A percentile compares a stretch with the other conserved stretches of the same genome.
Conservation (phyloP, 2,888 invertebrate genomes). For the Cremastinae sp. region DNA sequence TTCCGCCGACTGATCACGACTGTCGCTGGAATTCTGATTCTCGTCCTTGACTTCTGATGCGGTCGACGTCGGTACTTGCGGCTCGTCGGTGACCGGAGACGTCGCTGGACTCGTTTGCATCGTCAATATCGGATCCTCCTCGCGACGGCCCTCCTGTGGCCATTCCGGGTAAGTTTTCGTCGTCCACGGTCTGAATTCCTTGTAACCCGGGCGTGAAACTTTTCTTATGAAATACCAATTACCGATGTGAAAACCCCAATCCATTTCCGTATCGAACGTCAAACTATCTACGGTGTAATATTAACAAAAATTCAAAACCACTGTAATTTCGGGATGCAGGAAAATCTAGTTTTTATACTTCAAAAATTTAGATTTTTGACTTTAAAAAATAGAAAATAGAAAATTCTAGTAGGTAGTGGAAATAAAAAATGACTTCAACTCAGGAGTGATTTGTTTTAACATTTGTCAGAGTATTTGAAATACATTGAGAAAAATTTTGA, state of each 20-base stretch:
- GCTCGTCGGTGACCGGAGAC: constrained; percentile 7
- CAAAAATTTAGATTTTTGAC: background rate
- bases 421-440: no score
- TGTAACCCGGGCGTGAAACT: constrained; percentile 5
- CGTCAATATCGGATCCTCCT: constrained; percentile 7
- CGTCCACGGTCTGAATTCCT: constrained; percentile 20
- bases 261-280: constrained; percentile 67
- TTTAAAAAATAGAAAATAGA: no score
- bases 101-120: constrained; percentile 7
- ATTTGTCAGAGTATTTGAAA: no score
- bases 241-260: constrained; percentile 72
- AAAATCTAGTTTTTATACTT: background rate
- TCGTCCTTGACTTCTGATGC: constrained; percentile 17
- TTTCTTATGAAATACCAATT: constrained; percentile 72
- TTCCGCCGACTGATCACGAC: constrained; percentile 50
- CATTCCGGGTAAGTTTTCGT: constrained; percentile 41
- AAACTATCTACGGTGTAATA: constrained; percentile 67
- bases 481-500: no score
- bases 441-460: no score
- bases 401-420: no score
- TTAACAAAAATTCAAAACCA: no score
- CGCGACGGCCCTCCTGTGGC: constrained; percentile 23
- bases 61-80: constrained; percentile 4
- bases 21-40: constrained; percentile 25
- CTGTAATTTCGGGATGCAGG: constrained; percentile 5